Conservation (phyloP, 2,888 invertebrate genomes). For the Orgyia antiqua region DNA sequence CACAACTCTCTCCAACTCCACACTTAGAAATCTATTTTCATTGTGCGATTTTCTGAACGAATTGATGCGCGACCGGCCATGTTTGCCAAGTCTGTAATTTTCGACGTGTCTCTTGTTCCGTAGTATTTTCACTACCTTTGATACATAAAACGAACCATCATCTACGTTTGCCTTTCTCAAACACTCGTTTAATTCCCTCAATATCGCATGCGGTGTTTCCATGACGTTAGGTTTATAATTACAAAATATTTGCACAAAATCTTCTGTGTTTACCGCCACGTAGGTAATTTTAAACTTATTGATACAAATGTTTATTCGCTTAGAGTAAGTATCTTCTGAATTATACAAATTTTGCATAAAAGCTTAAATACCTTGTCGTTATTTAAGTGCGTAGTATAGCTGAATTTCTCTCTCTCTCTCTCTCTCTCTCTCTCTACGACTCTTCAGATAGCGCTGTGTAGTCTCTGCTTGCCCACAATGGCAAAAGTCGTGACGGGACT, state of each 20-base stretch:
- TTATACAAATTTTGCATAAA: too few relatives aligned
- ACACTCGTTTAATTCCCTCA: conserved; percentile 8
- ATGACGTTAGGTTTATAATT: conserved; percentile 7
- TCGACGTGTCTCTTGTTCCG: conserved; percentile 17
- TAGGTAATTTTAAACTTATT: neutral
- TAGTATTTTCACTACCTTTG: conserved; percentile 16
- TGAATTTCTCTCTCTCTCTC: too few relatives aligned
- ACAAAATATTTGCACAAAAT: conserved; percentile 13
- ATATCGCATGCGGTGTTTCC: conserved; percentile 8
- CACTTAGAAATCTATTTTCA: conserved; percentile 28
- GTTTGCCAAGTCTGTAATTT: conserved; percentile 20
- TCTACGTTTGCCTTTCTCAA: conserved; percentile 12
- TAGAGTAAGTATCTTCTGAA: too few relatives aligned
- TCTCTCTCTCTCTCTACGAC: too few relatives aligned
- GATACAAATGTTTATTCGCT: too few relatives aligned
- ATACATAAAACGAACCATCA: conserved; percentile 14
- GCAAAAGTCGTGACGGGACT: too few relatives aligned
- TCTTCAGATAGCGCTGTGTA: too few relatives aligned
- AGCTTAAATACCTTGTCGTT: too few relatives aligned
- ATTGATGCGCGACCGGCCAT: conserved; percentile 6
- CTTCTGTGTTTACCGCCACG: conserved; percentile 4
- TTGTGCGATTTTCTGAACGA: conserved; percentile 19
- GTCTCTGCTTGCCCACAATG: too few relatives aligned
- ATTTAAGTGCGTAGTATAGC: too few relatives aligned
- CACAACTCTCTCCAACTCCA: conserved; percentile 20